Base-by-base conservation (phyloP, 2,888 invertebrate genomes). In the Gastrophysa polygoni region DNA sequence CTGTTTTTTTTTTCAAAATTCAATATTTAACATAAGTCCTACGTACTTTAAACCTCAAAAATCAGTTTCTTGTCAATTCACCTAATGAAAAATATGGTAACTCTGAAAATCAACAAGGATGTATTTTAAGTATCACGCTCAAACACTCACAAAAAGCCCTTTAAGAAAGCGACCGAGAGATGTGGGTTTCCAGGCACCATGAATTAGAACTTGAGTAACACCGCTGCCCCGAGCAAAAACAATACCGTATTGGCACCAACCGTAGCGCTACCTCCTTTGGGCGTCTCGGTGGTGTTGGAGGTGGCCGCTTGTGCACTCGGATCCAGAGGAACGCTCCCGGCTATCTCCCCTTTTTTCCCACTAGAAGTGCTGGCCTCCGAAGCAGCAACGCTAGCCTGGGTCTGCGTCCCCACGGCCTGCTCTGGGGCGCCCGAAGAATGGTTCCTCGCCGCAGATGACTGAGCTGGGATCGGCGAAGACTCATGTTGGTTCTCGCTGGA, bases 171-270 rank as follows among this genome's bases (percentile, higher is more conserved):
- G 49, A 14, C 24, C 14, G 1, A 21, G 29, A 17, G 29, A 14
- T 21, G 18, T 18, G 2, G 38, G 4, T 7, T 14, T 38, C 38
- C 4, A 14, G 38, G 38, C 7, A 38, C 14, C 14, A n/a, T n/a
- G n/a, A n/a, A n/a, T 38, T 38, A 38, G 3, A 61, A 34, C 56
- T 51, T 56, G 34, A 56, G 24, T 18, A 61, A 8, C 8, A 61
- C 38, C 49, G 56, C 44, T 20, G 56, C 61, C 32, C 55, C 56
- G 21, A 56, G 5, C 4, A 61, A 10, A 17, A 61, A 51, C 34
- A 61, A 56, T 28, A 44, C 61, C 14, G 50, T 32, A 46, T 61
- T 61, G 28, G 46, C 61, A n/a, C 24, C 38, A 14, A 56, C 24
- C 8, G 32, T 28, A 6, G 50, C 32, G 38, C 56, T 56, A 20